Evolutionary conservation across 2,888 invertebrate genomes (phyloP).

Genomic region (Erebia ligea): DNA sequence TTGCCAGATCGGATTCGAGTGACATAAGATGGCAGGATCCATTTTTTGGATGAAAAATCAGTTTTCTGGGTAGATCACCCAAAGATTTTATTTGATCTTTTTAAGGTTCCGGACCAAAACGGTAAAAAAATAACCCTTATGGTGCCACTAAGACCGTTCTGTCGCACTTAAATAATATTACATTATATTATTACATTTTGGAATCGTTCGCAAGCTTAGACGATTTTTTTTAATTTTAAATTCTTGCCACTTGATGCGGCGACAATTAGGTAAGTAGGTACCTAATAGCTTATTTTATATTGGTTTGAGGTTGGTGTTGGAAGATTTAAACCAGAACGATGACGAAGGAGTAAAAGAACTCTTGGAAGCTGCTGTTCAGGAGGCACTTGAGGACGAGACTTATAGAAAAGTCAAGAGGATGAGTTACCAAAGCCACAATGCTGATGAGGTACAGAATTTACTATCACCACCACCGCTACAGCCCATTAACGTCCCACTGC

Average conservation of each 20-base stretch:
- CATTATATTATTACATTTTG: too few relatives aligned
- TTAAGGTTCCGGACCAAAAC: too few relatives aligned
- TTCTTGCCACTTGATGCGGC: background rate
- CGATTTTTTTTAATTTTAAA: too few relatives aligned
- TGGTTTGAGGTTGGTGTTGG: constrained; percentile 68
- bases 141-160: too few relatives aligned
- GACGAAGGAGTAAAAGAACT: constrained; percentile 83
- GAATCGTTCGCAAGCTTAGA: too few relatives aligned
- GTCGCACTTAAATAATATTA: too few relatives aligned
- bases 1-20: background rate
- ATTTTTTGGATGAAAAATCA: background rate
- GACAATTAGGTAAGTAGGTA: background rate
- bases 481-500: too few relatives aligned
- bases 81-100: too few relatives aligned
- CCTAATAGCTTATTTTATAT: background rate
- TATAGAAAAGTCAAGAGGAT: constrained; percentile 88
- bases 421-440: constrained; percentile 88
- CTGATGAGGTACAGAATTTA: constrained; percentile 81
- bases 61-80: too few relatives aligned
- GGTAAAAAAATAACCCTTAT: too few relatives aligned
- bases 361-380: constrained; percentile 86
- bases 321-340: constrained; percentile 66
- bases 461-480: too few relatives aligned
- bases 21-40: background rate
- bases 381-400: constrained; percentile 87